Evolutionary conservation across 2,113 vertebrate species (phyloP), one percentile per base, ranked within the genome.

Genomic region (Colaptes auratus): DNA sequence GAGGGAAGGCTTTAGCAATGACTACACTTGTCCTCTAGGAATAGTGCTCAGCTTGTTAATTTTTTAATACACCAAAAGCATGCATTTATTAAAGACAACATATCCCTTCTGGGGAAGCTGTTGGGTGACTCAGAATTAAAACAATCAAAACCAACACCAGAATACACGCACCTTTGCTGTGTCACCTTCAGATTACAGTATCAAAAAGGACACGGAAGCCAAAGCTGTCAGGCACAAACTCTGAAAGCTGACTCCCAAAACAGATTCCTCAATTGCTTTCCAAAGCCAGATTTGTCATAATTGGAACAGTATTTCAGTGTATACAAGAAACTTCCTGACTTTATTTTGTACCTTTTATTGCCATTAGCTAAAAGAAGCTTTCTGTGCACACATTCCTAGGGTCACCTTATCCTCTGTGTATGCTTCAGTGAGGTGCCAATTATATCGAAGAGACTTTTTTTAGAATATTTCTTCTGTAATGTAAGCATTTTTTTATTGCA

Each of bases 131-230:
- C 64, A 39, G 76, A 87, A 90, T 72, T 88, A 71, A 82, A 91
- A 56, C 44, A 72, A n/a, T 89, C 11, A 72, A 93, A 95, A 76
- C 2, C 46, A 70, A 10, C 56, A 70, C 48, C 7, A 77, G 65
- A 24, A 12, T 67, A 16, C 31, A 31, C 30, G 74, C 15, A 65
- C 31, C 8, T 77, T 83, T 80, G 6, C 60, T 70, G 44, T 82
- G 67, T 92, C 67, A 94, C 70, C 81, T 94, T 94, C 72, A 84
- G 67, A 82, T 77, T 92, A 75, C 73, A 42, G 33, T 72, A 28
- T 46, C 28, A 35, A 44, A 81, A 86, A 81, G 15, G 18, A 83
- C 48, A 58, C 9, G 39, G 46, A 70, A 69, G 7, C 48, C 77
- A 82, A 72, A 89, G 15, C 33, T 77, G 70, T 70, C 88, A 85